These are phyloP conservation scores for Delphinapterus leucas DNA, from an alignment of 2,113 vertebrate genomes.

Conservation along the genomic window DNA sequence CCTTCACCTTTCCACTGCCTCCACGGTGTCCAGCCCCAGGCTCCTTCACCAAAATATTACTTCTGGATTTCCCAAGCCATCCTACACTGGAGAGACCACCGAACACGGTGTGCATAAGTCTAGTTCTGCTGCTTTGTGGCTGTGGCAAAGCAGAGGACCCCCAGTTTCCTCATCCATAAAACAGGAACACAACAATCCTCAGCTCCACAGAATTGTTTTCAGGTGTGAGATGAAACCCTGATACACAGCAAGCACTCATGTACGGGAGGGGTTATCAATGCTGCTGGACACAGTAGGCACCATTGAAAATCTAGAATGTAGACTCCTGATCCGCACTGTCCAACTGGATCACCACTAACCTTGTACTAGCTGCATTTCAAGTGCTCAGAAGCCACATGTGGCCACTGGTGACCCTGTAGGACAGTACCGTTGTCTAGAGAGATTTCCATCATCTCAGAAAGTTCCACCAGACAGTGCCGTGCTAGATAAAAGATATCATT, in stretches of 20 bases:
- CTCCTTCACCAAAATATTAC: neutral
- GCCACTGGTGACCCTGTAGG: neutral
- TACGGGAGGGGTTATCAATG: neutral
- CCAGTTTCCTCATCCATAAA: neutral
- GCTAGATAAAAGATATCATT: neutral
- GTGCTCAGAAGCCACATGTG: neutral
- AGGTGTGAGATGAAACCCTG: slow-evolving; percentile 3
- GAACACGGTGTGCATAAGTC: neutral
- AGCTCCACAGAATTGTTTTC: neutral
- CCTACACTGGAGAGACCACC: neutral
- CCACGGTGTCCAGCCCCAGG: neutral
- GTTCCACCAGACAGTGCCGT: neutral
- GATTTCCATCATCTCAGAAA: neutral
- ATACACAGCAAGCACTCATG: neutral
- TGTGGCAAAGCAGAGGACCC: neutral
- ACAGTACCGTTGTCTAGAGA: neutral
- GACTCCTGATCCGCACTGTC: neutral
- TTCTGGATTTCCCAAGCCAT: neutral
- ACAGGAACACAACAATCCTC: neutral
- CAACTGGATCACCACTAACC: neutral
- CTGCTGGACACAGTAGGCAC: neutral
- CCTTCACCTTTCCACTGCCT: neutral
- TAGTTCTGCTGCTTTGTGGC: neutral
- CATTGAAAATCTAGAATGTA: neutral
- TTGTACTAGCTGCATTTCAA: neutral